Base-by-base conservation (phyloP, 2,113 vertebrate species). In the Apistogramma diplotaenia region DNA sequence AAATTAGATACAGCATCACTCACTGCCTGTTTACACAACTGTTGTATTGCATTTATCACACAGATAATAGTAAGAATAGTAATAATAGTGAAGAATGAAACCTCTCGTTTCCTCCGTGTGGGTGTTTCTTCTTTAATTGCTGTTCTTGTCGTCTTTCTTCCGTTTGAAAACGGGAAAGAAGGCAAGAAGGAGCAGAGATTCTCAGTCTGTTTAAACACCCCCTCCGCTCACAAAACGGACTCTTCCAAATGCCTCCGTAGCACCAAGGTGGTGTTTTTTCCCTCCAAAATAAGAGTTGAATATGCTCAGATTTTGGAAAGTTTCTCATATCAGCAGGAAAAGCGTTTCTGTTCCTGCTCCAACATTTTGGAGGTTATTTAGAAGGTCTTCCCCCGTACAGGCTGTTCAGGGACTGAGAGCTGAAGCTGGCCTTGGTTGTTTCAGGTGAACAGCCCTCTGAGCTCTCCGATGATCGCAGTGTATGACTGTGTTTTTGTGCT, bases 31-130 rank as follows among this genome's bases (percentile, higher is more conserved):
- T 85, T 71, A 84, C 76, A 82, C 31, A 77, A 79, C 62, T 62
- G 74, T 72, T 84, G 87, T 91, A 90, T 89, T 91, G 89, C 89
- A 93, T 91, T 89, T 78, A 87, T 91, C 88, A 93, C 88, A 87
- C 87, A 87, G 84, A 60, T 76, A 83, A 85, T 76, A 91, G 75
- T 55, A 87, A 90, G 62, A 90, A 89, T 70, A 90, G 61, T 76
- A 78, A 84, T 21, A 82, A 79, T 37, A 88, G 90, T 65, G 76
- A 88, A 88, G 61, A 87, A 85, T 62, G 81, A 82, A 79, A 81
- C 65, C 58, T 73, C 60, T 61, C 21, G 74, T 83, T 77, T 88
- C 73, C 79, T 88, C 79, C 10, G 2, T 4, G 54, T 74, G 8
- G 78, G 58, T 65, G 78, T 76, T 56, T 54, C 83, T 81, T 18